phyloP scores from a whole-genome alignment of 2,888 invertebrate genomes.

The Caenorhabditis sinica region DNA sequence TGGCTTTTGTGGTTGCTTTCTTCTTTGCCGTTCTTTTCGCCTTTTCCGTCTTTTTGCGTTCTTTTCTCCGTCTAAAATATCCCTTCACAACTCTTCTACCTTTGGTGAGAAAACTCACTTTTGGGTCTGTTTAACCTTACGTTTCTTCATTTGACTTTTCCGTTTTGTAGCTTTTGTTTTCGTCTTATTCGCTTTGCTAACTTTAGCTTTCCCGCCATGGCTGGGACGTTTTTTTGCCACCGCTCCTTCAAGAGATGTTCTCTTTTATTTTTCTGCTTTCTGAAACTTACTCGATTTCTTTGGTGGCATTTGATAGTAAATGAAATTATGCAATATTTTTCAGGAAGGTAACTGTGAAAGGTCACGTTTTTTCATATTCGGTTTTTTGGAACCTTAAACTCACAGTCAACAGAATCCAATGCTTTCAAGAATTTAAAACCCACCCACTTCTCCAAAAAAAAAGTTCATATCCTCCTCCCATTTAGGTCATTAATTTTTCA shows the following conservation, averaged over 20 bases:
- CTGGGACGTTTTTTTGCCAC: slow-evolving; percentile 35
- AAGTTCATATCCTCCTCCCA: neutral
- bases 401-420: no score
- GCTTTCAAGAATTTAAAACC: no score
- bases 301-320: slow-evolving; percentile 13
- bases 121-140: slow-evolving; percentile 26
- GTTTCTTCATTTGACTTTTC: slow-evolving; percentile 40
- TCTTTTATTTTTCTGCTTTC: neutral
- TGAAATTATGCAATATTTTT: no score
- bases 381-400: no score
- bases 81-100: neutral
- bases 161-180: slow-evolving; percentile 43
- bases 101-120: slow-evolving; percentile 23
- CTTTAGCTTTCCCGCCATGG: slow-evolving; percentile 21
- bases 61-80: slow-evolving; percentile 44
- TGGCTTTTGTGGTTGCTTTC: slow-evolving; percentile 21
- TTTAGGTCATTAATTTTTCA: slow-evolving; percentile 11
- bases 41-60: slow-evolving; percentile 40
- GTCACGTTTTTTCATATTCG: no score
- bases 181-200: slow-evolving; percentile 25
- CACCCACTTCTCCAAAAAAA: neutral
- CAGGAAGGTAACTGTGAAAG: no score
- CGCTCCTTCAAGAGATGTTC: slow-evolving; percentile 22
- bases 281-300: slow-evolving; percentile 28
- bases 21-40: slow-evolving; percentile 40